phyloP scores from a whole-genome alignment of 2,888 invertebrate genomes.

The Parnassius apollo region DNA sequence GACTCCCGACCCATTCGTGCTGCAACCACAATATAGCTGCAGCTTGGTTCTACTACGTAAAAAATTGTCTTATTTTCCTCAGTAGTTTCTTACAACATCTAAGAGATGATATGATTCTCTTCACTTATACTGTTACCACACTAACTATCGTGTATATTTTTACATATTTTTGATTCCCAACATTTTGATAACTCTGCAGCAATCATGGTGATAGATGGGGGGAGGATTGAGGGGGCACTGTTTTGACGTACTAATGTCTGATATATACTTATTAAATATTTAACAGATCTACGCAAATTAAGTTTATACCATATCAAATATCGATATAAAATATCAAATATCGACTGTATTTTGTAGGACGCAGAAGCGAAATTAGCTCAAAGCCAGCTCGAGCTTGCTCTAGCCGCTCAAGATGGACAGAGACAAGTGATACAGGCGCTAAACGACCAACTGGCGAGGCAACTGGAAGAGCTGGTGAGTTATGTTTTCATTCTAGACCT shows the following conservation, averaged over 20 bases:
- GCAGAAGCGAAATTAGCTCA: constrained; percentile 87
- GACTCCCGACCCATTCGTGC: too few relatives aligned
- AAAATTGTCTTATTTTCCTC: too few relatives aligned
- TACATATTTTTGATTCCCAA: too few relatives aligned
- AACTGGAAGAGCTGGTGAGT: constrained; percentile 87
- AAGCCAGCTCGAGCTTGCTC: constrained; percentile 88
- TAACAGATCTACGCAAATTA: not conserved
- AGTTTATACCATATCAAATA: not conserved
- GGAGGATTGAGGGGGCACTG: too few relatives aligned
- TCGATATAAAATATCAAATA: not conserved
- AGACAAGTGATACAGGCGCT: constrained; percentile 89
- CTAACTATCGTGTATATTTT: too few relatives aligned
- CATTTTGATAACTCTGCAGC: too few relatives aligned
- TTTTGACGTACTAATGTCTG: not conserved
- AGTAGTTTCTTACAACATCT: too few relatives aligned
- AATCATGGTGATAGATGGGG: too few relatives aligned
- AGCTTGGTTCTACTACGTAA: too few relatives aligned
- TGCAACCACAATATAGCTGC: too few relatives aligned
- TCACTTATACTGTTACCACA: too few relatives aligned
- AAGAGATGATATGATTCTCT: too few relatives aligned
- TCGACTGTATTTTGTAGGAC: constrained; percentile 47
- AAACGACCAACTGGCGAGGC: constrained; percentile 90
- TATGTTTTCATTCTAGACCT: not conserved
- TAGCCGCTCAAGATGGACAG: constrained; percentile 91
- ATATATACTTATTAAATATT: not conserved